These are phyloP conservation scores for Erpetoichthys calabaricus DNA, from an alignment of 2,797 vertebrate genomes.

Conservation along the genomic window DNA sequence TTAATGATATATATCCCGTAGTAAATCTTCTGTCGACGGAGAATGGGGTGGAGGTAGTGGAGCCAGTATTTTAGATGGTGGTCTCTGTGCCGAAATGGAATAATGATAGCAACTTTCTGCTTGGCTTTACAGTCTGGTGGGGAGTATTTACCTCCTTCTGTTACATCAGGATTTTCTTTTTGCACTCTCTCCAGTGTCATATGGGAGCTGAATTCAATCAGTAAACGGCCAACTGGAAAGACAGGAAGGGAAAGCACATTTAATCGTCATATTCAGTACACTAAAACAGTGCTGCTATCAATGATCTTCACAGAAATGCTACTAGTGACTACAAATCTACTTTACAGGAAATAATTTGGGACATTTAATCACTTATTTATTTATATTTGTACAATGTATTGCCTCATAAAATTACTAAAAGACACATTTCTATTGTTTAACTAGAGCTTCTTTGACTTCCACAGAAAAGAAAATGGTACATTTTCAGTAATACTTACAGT, in stretches of 20 bases:
- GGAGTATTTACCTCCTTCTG: slow-evolving; percentile 75
- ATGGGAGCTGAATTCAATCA: slow-evolving; percentile 92
- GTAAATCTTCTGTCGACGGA: slow-evolving; percentile 83
- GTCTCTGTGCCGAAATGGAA: slow-evolving; percentile 89
- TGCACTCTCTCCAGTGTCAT: slow-evolving; percentile 95
- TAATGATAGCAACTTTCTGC: slow-evolving; percentile 94
- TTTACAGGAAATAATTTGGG: too few species aligned
- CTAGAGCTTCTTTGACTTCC: too few species aligned
- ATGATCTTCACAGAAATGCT: too few species aligned
- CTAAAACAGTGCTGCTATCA: too few species aligned
- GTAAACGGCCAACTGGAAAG: slow-evolving; percentile 76
- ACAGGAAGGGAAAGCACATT: slow-evolving; percentile 4
- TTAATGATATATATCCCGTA: slow-evolving; percentile 95
- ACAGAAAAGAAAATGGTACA: too few species aligned
- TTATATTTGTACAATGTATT: too few species aligned
- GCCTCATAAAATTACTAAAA: too few species aligned
- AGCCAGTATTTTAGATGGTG: slow-evolving; percentile 97
- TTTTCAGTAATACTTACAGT: too few species aligned
- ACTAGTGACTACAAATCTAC: too few species aligned
- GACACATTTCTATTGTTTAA: too few species aligned
- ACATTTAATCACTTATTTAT: too few species aligned
- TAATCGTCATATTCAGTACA: too few species aligned
- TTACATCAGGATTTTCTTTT: slow-evolving; percentile 89
- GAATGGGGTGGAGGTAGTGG: slow-evolving; percentile 92
- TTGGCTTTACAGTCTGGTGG: slow-evolving; percentile 75